A percentile compares a stretch with the other conserved stretches of the same genome.
These are phyloP conservation scores for Aphelocoma coerulescens DNA, from an alignment of 2,113 vertebrate species.

Conservation along the genomic window DNA sequence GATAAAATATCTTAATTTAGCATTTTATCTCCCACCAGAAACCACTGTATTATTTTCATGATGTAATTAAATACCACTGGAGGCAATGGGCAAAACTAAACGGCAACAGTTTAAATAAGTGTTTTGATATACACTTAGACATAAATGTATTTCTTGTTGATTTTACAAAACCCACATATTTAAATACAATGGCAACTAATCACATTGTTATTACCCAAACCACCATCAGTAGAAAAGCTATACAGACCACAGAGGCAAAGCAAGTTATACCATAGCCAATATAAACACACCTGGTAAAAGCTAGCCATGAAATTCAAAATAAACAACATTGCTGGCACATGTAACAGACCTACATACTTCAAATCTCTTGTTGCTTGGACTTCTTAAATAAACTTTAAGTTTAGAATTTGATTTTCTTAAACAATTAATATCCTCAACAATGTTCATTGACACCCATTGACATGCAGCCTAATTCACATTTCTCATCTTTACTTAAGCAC, in stretches of 20 bases:
- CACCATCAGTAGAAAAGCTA: background rate
- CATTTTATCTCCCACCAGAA: background rate
- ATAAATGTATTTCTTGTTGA: background rate
- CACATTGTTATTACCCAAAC: background rate
- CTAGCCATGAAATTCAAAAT: background rate
- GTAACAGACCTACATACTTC: conserved; percentile 34
- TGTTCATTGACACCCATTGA: conserved; percentile 4
- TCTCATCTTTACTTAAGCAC: conserved; percentile 73
- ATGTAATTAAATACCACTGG: background rate
- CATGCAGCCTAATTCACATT: conserved; percentile 11
- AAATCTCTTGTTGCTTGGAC: conserved; percentile 14
- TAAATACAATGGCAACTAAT: background rate
- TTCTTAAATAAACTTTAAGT: conserved; percentile 41
- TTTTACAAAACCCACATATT: background rate
- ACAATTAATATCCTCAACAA: conserved; percentile 24
- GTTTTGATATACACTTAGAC: background rate
- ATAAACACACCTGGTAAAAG: conserved; percentile 27
- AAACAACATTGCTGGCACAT: background rate
- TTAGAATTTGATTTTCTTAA: conserved; percentile 45
- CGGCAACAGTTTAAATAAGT: background rate
- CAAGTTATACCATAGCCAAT: background rate
- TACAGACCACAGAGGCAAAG: background rate
- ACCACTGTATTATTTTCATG: background rate
- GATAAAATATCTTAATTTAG: background rate
- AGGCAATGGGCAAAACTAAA: background rate